Base-by-base conservation (phyloP, 2,888 invertebrate genomes). In the Gortyna flavago region DNA sequence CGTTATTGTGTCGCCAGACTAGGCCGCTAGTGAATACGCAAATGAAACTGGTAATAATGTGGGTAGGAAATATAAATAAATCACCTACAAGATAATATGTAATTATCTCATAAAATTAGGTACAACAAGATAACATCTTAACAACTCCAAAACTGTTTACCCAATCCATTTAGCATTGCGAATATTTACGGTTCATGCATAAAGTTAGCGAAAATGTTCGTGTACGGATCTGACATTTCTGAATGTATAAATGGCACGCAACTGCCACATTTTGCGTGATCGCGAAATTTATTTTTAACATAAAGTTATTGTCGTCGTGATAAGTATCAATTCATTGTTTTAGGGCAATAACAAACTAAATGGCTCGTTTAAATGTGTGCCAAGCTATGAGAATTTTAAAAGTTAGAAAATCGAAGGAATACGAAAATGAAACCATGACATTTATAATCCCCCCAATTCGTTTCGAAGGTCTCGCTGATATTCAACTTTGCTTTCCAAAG, bases 191-290 rank as follows among this genome's bases (percentile, higher is more conserved):
- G 38, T 48, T 35, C 76, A 57, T 75, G n/a, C 44, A 66, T 72
- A 72, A 54, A 67, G 16, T 44, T 29, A 61, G 74, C 72, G n/a
- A 61, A 59, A 65, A 38, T 69, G 68, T 59, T 73, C 66, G 67
- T 75, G 71, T 54, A 65, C 72, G 65, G 74, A 81, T 81, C 76
- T 64, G 35, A 69, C 51, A 72, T 74, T 77, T 25, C 51, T 70
- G 44, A 81, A 77, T 72, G 74, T 57, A 21, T 62, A 81, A 81
- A 74, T 62, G 48, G 35, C 83, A 83, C 83, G 83, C 78, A 67
- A 85, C n/a, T 25, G 11, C 51, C 16, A 59, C 57, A 75, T 70
- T 72, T 72, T 72, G 81, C 77, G 73, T 79, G 61, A n/a, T 70
- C 25, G 29, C n/a, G n/a, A 66, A 72, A 32, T 69, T 68, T 72